Percentiles rank a stretch among this genome's conserved stretches.
Conservation (phyloP, 2,888 invertebrate species). For the Dolomedes plantarius region DNA sequence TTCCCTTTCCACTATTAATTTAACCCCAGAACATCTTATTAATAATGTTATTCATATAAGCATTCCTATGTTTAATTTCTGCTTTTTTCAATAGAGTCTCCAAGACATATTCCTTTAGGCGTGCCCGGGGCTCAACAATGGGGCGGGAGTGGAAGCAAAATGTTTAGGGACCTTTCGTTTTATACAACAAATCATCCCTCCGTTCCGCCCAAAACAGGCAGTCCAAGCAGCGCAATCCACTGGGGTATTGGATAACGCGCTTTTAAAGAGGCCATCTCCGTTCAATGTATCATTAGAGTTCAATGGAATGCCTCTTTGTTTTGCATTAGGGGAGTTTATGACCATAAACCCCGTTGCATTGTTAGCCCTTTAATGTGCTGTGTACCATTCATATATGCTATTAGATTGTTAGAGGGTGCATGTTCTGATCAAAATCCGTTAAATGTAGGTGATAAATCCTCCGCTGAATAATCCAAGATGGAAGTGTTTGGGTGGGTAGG, state of each 20-base stretch:
- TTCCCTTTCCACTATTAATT: too few relatives aligned
- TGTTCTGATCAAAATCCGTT: neutral
- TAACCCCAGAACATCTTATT: too few relatives aligned
- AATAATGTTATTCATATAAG: too few relatives aligned
- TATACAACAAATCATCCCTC: neutral
- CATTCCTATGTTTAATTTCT: too few relatives aligned
- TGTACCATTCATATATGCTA: neutral
- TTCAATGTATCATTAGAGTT: slow-evolving; percentile 5
- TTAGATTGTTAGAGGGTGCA: neutral
- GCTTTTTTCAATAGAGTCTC: too few relatives aligned
- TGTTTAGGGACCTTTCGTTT: neutral
- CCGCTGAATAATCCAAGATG: too few relatives aligned
- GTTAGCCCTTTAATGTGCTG: slow-evolving; percentile 2
- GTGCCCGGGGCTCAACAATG: neutral
- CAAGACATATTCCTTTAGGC: neutral
- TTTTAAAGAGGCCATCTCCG: slow-evolving; percentile 4
- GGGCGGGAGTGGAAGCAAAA: neutral
- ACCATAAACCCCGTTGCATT: neutral
- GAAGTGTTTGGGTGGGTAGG: too few relatives aligned
- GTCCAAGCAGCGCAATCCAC: neutral
- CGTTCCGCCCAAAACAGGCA: neutral
- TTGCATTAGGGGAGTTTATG: neutral
- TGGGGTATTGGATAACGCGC: neutral
- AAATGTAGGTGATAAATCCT: neutral
- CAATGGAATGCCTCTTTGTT: neutral